Base-by-base conservation (phyloP, 1,140 invertebrate genomes). In the Hesperophylax magnus region DNA sequence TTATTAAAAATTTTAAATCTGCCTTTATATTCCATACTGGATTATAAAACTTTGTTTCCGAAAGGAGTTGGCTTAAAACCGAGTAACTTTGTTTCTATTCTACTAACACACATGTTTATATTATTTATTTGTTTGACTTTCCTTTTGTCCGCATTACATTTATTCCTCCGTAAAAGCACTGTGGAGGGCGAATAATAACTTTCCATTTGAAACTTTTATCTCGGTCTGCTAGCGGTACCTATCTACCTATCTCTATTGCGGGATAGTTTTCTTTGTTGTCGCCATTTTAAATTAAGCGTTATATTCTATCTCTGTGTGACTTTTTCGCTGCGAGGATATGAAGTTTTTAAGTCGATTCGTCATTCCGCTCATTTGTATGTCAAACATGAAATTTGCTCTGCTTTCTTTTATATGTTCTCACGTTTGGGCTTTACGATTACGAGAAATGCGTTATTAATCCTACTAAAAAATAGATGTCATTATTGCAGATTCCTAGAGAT, bases 231-330 rank as follows among this genome's bases (percentile, higher is more conserved):
- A 65, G 61, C 61, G 61, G 61, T 31, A 39, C 0, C 6, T 39
- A 39, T 9, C 27, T 27, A 27, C 27, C 27, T 27, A 27, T 27
- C 7, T 8, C 1, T 39, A 65, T 34, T 31, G 17, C 27, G 15
- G 22, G 61, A 65, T 65, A 65, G 22, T 24, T 65, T 65, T 65
- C 61, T 65, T 60, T 60, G 56, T 22, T 60, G 56, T 22, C 18
- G 9, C 7, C 14, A 24, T 65, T 65, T 39, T 39, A 39, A 39
- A 65, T 24, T 31, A 65, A 2, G 27, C 5, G 61, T 11, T 65
- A 17, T 27, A 65, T 65, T 65, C 27, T 27, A 65, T 65, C 61
- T 15, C 61, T 18, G 34, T 6, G 3, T 3, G 34, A 24, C 20
- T 24, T 17, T 20, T 27, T 65, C 61, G 22, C 61, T 65, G 9